Percentiles rank a stretch among this genome's conserved stretches.
phyloP scores from a whole-genome alignment of 2,797 vertebrate genomes.

The Linurgus olivaceus region DNA sequence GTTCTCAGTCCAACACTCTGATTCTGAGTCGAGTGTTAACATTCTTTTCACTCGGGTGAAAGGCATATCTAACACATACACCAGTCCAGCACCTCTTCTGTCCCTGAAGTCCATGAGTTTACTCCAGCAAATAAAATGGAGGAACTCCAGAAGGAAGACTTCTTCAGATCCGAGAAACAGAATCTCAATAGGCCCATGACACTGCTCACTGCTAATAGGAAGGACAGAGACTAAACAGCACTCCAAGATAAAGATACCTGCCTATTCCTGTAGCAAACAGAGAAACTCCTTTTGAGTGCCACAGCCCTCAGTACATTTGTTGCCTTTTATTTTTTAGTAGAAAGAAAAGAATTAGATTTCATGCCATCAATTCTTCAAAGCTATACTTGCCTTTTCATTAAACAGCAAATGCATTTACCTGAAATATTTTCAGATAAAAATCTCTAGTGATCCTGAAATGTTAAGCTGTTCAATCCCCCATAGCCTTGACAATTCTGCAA shows the following conservation, averaged over 20 bases:
- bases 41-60: background rate
- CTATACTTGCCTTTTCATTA: conserved; percentile 49
- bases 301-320: background rate
- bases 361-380: conserved; percentile 43
- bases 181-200: background rate
- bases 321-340: conserved; percentile 2
- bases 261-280: background rate
- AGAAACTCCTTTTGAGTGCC: background rate
- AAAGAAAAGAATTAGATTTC: conserved; percentile 30
- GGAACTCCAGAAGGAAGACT: background rate
- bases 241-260: background rate
- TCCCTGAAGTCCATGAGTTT: background rate
- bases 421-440: conserved; percentile 59
- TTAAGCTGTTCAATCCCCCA: conserved; percentile 9
- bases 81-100: background rate
- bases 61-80: fast-evolving
- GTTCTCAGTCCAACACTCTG: background rate
- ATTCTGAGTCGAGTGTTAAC: background rate
- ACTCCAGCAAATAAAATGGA: background rate
- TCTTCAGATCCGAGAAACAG: background rate
- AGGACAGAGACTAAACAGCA: background rate
- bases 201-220: background rate
- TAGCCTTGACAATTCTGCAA: background rate
- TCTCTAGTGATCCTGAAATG: conserved; percentile 24
- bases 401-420: conserved; percentile 29